These are phyloP conservation scores for Leucophenga maculata DNA, from an alignment of 2,888 invertebrate genomes.

Conservation along the genomic window DNA sequence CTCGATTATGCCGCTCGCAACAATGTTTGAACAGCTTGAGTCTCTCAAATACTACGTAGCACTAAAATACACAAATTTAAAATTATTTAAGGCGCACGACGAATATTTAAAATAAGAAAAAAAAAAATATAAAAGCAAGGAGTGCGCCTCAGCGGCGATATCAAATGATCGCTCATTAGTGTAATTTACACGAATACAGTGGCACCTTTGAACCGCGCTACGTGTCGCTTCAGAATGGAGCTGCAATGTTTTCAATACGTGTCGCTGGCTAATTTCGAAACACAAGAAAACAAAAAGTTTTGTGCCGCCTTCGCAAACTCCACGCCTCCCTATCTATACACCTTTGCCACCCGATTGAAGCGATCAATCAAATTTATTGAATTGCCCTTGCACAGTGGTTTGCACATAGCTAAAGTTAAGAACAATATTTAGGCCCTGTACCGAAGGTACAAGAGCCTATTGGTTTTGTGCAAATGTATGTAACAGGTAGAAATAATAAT, in stretches of 20 bases:
- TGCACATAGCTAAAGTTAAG: too few species aligned
- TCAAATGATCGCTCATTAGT: conserved; percentile 50
- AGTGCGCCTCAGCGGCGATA: conserved; percentile 46
- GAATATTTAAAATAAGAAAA: conserved; percentile 19
- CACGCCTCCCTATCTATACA: neutral
- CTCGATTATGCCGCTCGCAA: conserved; percentile 28
- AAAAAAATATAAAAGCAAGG: conserved; percentile 19
- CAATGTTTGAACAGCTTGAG: conserved; percentile 40
- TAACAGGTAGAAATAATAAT: too few species aligned
- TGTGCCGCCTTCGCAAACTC: neutral
- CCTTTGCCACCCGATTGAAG: neutral
- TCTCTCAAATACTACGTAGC: conserved; percentile 15
- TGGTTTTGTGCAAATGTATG: too few species aligned
- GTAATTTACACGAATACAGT: conserved; percentile 39
- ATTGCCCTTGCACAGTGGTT: too few species aligned
- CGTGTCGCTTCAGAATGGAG: conserved; percentile 36
- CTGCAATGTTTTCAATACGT: conserved; percentile 37
- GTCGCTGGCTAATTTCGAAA: conserved; percentile 41
- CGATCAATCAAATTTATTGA: conserved; percentile 19
- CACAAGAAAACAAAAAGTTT: neutral
- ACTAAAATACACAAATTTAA: conserved; percentile 28
- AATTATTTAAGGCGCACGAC: conserved; percentile 20
- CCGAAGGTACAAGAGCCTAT: too few species aligned
- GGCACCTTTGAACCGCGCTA: conserved; percentile 54
- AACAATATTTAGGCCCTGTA: too few species aligned